Conservation (phyloP, 1,140 invertebrate species). For the Diuraphis noxia region DNA sequence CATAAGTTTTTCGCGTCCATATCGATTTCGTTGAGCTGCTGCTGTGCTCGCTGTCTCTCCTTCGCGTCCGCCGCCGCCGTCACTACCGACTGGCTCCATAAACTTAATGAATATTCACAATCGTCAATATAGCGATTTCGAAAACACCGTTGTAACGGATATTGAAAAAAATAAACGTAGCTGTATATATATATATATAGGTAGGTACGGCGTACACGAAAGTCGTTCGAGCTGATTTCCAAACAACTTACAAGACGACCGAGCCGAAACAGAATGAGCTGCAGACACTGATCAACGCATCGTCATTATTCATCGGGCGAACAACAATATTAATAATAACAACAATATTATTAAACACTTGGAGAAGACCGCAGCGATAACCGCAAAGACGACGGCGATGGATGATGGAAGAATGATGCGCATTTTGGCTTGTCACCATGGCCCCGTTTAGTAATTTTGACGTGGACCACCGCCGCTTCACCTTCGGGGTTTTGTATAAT, state of each 20-base stretch:
- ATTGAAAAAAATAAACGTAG: neutral
- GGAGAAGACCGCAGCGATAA: neutral
- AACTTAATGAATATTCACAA: conserved; percentile 24
- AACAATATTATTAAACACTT: neutral
- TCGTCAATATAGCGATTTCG: neutral
- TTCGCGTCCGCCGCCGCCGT: neutral
- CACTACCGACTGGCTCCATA: too few species aligned
- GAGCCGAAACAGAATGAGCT: neutral
- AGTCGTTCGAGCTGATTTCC: neutral
- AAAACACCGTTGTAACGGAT: neutral
- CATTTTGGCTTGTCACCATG: neutral
- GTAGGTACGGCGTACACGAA: too few species aligned
- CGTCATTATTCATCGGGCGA: conserved; percentile 16
- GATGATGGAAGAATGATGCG: neutral
- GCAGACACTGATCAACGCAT: conserved; percentile 5
- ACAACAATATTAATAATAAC: neutral
- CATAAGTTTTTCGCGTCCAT: neutral
- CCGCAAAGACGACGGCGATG: neutral
- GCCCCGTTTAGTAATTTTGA: neutral
- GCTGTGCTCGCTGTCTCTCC: neutral
- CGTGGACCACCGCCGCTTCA: neutral
- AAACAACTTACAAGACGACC: conserved; percentile 12
- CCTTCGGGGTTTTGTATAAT: neutral
- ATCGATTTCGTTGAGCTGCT: neutral
- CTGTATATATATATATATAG: neutral